Conservation (phyloP, 1,140 invertebrate species). For the Episyrphus balteatus region DNA sequence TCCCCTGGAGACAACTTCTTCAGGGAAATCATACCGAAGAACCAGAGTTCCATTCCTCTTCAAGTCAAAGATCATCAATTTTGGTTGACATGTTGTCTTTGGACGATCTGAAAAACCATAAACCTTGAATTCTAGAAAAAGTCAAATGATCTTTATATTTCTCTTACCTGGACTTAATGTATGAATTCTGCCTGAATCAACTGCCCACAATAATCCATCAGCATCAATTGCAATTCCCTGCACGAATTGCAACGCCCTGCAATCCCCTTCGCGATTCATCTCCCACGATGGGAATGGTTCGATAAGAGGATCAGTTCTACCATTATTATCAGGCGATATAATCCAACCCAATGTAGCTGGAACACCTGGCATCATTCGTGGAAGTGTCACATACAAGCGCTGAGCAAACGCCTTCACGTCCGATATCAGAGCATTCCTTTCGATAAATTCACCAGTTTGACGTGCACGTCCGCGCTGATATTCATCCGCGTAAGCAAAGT, state of each 20-base stretch:
- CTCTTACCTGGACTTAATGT: no score
- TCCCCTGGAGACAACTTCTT: conserved; percentile 39
- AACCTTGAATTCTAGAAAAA: no score
- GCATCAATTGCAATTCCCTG: conserved; percentile 59
- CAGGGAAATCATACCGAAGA: conserved; percentile 44
- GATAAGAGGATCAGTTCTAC: conserved; percentile 45
- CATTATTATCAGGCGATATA: conserved; percentile 34
- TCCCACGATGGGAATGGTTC: conserved; percentile 56
- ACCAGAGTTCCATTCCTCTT: conserved; percentile 45
- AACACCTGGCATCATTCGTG: conserved; percentile 39
- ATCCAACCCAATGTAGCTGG: conserved; percentile 53
- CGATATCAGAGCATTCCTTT: conserved; percentile 2
- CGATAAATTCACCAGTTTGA: not conserved
- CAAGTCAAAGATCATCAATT: conserved; percentile 55
- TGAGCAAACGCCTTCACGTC: conserved; percentile 10
- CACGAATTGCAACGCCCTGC: conserved; percentile 53
- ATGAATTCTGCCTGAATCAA: conserved; percentile 47
- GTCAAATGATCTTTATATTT: no score
- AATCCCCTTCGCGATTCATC: conserved; percentile 49
- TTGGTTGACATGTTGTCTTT: conserved; percentile 43
- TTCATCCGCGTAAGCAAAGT: conserved; percentile 38
- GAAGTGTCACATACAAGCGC: conserved; percentile 7
- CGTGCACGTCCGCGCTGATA: conserved; percentile 6
- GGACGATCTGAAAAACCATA: not conserved
- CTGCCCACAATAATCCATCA: conserved; percentile 56